Conservation (phyloP, 2,888 invertebrate genomes). For the Idaea biselata region DNA sequence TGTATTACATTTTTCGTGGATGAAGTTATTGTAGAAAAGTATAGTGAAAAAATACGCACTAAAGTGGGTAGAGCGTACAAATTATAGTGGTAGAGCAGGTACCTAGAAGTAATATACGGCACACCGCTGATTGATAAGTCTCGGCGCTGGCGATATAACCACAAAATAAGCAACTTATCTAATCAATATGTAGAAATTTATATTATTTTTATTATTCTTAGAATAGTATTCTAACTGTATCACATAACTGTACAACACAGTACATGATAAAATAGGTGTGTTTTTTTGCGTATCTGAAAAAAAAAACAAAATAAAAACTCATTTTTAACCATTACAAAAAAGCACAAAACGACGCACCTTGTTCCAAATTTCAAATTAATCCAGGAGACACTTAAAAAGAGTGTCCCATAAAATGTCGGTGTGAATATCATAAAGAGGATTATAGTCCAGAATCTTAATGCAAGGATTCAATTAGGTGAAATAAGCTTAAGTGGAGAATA, state of each 20-base stretch:
- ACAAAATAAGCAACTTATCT: no score
- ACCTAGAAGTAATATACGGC: no score
- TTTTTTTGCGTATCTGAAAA: neutral
- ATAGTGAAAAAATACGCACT: neutral
- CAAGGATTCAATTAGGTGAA: conserved; percentile 79
- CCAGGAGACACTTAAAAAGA: conserved; percentile 56
- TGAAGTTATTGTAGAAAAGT: neutral
- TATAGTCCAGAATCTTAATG: conserved; percentile 72
- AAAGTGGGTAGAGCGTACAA: no score
- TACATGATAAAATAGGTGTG: neutral
- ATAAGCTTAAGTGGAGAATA: conserved; percentile 77
- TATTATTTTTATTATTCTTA: no score
- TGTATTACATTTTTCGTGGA: neutral
- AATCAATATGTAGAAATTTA: no score
- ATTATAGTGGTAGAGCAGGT: no score
- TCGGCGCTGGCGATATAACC: no score
- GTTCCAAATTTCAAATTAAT: conserved; percentile 41
- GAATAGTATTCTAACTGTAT: no score
- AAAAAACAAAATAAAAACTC: neutral
- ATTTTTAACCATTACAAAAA: neutral
- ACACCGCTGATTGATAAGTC: no score
- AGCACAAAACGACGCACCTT: neutral
- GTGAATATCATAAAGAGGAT: conserved; percentile 75
- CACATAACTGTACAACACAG: no score
- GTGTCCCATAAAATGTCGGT: conserved; percentile 67